These are phyloP conservation scores for Chelonus formosanus DNA, from an alignment of 2,888 invertebrate genomes.

Conservation along the genomic window DNA sequence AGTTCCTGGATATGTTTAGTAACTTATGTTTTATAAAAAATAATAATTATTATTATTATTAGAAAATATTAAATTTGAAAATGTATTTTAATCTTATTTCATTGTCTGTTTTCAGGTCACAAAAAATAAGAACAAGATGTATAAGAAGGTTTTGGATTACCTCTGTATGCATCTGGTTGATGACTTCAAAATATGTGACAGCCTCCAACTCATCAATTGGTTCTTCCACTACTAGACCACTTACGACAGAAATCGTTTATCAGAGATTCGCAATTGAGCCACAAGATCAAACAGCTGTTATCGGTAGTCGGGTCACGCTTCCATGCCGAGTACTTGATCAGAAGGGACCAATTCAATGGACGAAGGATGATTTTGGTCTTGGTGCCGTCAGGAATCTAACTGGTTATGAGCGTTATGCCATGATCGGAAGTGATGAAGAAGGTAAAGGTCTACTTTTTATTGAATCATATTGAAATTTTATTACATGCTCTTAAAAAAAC, in stretches of 20 bases:
- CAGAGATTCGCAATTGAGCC: conserved; percentile 94
- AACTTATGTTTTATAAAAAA: too few relatives aligned
- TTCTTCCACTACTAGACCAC: conserved; percentile 55
- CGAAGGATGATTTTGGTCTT: conserved; percentile 94
- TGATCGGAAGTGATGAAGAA: conserved; percentile 96
- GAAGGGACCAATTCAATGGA: conserved; percentile 94
- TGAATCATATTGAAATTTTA: too few relatives aligned
- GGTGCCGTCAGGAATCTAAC: conserved; percentile 90
- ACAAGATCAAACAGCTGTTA: conserved; percentile 87
- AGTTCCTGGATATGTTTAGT: too few relatives aligned
- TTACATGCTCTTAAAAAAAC: too few relatives aligned
- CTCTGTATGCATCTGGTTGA: conserved; percentile 16
- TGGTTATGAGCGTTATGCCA: conserved; percentile 92
- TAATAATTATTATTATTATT: too few relatives aligned
- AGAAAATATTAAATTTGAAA: too few relatives aligned
- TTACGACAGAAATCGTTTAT: conserved; percentile 61
- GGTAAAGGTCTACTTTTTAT: conserved; percentile 67
- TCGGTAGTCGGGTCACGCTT: conserved; percentile 86
- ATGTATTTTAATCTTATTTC: not conserved
- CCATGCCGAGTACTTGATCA: conserved; percentile 91
- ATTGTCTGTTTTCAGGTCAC: conserved; percentile 7
- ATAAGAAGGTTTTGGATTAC: not conserved
- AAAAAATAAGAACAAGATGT: conserved; percentile 6
- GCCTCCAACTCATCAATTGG: conserved; percentile 33
- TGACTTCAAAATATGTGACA: conserved; percentile 10